Conservation (phyloP, 2,113 vertebrate species). For the Maccullochella peelii region DNA sequence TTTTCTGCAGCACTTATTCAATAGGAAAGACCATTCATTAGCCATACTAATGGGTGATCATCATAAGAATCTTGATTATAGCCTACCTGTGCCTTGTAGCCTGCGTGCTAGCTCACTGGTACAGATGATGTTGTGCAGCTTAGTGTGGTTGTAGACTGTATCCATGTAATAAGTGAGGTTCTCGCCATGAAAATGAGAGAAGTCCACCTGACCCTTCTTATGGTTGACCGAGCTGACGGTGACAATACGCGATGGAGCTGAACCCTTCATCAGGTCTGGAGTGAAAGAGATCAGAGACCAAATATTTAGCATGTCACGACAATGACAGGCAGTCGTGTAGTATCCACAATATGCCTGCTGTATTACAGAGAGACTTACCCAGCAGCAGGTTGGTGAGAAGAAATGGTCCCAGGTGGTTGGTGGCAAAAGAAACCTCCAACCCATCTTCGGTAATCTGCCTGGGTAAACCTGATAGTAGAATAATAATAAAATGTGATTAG, state of each 20-base stretch:
- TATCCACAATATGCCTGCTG: neutral
- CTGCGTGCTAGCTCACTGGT: conserved; percentile 86
- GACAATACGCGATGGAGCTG: conserved; percentile 85
- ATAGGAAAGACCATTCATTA: neutral
- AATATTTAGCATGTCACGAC: neutral
- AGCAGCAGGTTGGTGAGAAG: conserved; percentile 91
- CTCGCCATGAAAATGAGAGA: conserved; percentile 82
- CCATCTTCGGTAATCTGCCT: conserved; percentile 84
- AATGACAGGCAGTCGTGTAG: neutral
- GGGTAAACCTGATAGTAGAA: conserved; percentile 81
- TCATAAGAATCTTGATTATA: neutral
- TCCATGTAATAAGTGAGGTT: neutral
- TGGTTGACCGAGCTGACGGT: conserved; percentile 87
- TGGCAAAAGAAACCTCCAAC: conserved; percentile 86
- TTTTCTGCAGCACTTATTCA: neutral
- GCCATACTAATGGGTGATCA: neutral
- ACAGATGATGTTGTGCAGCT: conserved; percentile 90
- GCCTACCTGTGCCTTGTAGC: conserved; percentile 86
- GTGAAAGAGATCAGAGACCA: neutral
- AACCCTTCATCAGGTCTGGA: conserved; percentile 86
- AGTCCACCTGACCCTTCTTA: conserved; percentile 75
- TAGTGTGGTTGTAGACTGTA: conserved; percentile 84
- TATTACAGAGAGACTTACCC: conserved; percentile 79
- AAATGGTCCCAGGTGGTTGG: conserved; percentile 90
- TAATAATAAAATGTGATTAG: neutral